phyloP scores from a whole-genome alignment of 1,140 invertebrate genomes.

The Lanistes nyassanus region DNA sequence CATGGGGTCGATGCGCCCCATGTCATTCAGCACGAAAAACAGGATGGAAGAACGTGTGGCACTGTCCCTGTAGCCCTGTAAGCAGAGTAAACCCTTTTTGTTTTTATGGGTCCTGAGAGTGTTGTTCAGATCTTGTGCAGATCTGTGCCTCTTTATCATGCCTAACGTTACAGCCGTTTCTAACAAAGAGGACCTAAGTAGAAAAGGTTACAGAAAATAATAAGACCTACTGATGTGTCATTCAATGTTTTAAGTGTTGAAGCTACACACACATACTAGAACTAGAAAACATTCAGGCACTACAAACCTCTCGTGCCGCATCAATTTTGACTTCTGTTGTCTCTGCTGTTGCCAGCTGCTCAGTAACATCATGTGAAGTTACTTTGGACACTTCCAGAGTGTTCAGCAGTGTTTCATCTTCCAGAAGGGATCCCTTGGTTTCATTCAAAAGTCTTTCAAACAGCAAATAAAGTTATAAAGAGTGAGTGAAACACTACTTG shows the following conservation, averaged over 20 bases:
- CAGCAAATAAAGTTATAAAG: not conserved
- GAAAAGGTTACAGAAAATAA: too few relatives aligned
- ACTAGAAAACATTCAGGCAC: too few relatives aligned
- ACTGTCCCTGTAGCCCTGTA: slow-evolving; percentile 64
- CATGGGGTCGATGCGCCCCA: slow-evolving; percentile 68
- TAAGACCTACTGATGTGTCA: too few relatives aligned
- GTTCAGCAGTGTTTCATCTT: slow-evolving; percentile 67
- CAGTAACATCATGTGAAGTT: slow-evolving; percentile 65
- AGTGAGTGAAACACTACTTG: too few relatives aligned
- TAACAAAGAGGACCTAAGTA: too few relatives aligned
- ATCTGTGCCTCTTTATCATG: too few relatives aligned
- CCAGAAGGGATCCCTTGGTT: slow-evolving; percentile 67
- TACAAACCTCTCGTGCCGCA: slow-evolving; percentile 74
- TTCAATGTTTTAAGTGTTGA: too few relatives aligned
- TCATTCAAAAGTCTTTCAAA: slow-evolving; percentile 74
- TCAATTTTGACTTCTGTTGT: slow-evolving; percentile 86
- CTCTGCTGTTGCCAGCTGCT: slow-evolving; percentile 75
- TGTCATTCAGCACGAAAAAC: slow-evolving; percentile 68
- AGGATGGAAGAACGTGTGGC: slow-evolving; percentile 66
- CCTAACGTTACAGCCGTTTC: too few relatives aligned
- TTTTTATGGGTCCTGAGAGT: too few relatives aligned
- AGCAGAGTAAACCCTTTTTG: slow-evolving; percentile 18
- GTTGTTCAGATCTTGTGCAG: too few relatives aligned
- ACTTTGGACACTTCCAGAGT: slow-evolving; percentile 67
- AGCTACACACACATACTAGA: too few relatives aligned